Evolutionary conservation across 2,888 invertebrate species (phyloP).

Genomic region (Platycnemis pennipes): DNA sequence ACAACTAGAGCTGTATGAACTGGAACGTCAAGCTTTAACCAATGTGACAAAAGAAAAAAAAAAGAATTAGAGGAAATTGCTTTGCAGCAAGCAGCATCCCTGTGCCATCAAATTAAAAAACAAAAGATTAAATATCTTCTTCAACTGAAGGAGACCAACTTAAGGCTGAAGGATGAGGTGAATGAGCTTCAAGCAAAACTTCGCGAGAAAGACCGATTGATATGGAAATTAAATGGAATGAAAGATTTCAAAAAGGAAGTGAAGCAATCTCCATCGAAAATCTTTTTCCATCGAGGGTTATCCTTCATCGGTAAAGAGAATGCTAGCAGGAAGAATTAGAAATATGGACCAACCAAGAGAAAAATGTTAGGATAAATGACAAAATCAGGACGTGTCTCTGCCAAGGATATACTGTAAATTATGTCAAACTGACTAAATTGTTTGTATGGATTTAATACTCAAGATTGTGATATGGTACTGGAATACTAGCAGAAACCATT

Average conservation of each 20-base stretch:
- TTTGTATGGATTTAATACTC: too few species aligned
- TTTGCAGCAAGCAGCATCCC: slow-evolving; percentile 81
- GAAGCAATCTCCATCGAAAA: too few species aligned
- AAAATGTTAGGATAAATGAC: too few species aligned
- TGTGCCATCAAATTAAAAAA: slow-evolving; percentile 85
- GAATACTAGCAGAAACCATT: too few species aligned
- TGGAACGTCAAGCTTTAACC: slow-evolving; percentile 78
- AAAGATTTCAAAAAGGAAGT: too few species aligned
- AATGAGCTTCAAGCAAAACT: neutral
- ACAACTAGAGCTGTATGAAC: slow-evolving; percentile 80
- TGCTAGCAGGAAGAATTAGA: neutral
- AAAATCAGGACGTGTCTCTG: too few species aligned
- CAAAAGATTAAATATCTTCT: slow-evolving; percentile 83
- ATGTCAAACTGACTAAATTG: too few species aligned
- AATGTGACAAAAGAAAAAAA: slow-evolving; percentile 78
- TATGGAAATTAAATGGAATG: neutral
- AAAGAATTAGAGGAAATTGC: slow-evolving; percentile 81
- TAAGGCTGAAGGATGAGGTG: neutral
- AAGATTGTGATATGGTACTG: too few species aligned
- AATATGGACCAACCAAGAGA: too few species aligned
- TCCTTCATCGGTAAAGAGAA: neutral
- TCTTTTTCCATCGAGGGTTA: neutral
- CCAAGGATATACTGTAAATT: too few species aligned
- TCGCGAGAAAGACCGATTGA: neutral
- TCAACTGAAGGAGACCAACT: slow-evolving; percentile 74